Evolutionary conservation across 2,113 vertebrate species (phyloP).

Genomic region (Raja brachyura): DNA sequence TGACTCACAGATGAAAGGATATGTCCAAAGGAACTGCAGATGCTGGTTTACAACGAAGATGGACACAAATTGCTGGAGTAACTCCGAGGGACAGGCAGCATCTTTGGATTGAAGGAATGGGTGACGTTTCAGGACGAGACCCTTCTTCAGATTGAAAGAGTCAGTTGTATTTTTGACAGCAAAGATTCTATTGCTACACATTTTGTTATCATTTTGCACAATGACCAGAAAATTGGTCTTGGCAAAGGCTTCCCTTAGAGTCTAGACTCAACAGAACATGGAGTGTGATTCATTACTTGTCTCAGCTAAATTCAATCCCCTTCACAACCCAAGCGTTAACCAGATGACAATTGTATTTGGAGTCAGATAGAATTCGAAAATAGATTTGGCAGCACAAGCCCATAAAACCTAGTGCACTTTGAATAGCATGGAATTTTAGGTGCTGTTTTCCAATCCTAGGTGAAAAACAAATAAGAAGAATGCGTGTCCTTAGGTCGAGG

Average conservation of each 20-base stretch:
- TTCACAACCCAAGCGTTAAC: not conserved
- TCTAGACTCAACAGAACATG: not conserved
- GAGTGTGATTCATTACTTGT: not conserved
- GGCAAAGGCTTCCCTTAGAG: not conserved
- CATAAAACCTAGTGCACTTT: not conserved
- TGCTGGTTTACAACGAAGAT: too few relatives aligned
- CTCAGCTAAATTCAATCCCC: not conserved
- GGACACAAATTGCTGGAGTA: too few relatives aligned
- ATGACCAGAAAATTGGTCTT: not conserved
- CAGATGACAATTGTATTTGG: not conserved
- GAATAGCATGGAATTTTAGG: not conserved
- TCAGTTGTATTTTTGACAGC: not conserved
- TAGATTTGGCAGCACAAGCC: not conserved
- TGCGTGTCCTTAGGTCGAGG: too few relatives aligned
- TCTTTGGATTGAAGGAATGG: too few relatives aligned
- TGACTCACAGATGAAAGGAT: not conserved
- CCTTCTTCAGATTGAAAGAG: too few relatives aligned
- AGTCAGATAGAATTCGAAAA: not conserved
- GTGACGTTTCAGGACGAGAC: too few relatives aligned
- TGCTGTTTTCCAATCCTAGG: too few relatives aligned
- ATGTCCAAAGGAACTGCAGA: too few relatives aligned
- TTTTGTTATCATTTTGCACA: not conserved
- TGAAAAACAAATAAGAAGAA: too few relatives aligned
- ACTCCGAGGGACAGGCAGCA: too few relatives aligned
- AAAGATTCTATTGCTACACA: not conserved